Evolutionary conservation across 2,888 invertebrate species (phyloP).

Genomic region (Margaritifera margaritifera): DNA sequence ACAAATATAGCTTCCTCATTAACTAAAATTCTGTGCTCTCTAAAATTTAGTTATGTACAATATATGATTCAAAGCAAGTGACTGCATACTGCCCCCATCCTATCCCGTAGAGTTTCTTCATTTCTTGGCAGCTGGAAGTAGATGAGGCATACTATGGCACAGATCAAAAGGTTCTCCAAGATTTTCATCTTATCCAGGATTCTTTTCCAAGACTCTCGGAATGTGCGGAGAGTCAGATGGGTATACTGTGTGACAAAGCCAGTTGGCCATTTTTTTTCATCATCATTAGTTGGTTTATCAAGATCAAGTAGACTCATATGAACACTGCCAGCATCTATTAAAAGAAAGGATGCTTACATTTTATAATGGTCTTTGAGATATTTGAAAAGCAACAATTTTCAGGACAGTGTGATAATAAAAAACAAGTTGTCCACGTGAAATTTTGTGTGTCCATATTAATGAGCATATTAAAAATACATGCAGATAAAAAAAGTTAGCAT

Average conservation of each 20-base stretch:
- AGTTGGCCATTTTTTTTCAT: conserved; percentile 79
- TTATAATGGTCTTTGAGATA: neutral
- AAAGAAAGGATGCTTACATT: neutral
- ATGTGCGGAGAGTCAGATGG: conserved; percentile 82
- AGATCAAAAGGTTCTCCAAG: conserved; percentile 78
- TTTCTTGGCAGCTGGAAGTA: conserved; percentile 84
- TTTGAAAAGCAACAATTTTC: too few species aligned
- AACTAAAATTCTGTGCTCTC: too few species aligned
- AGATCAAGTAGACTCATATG: conserved; percentile 38
- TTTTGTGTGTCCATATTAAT: too few species aligned
- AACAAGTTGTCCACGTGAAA: too few species aligned
- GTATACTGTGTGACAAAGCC: conserved; percentile 83
- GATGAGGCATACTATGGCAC: conserved; percentile 81
- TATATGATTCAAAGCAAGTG: neutral
- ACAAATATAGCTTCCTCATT: too few species aligned
- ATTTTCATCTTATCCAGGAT: conserved; percentile 83
- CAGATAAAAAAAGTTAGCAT: too few species aligned
- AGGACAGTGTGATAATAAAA: too few species aligned
- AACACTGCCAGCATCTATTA: conserved; percentile 28
- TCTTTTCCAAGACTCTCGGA: conserved; percentile 78
- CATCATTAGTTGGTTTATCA: conserved; percentile 9
- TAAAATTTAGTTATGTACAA: too few species aligned
- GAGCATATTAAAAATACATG: too few species aligned
- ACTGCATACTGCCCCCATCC: conserved; percentile 79
- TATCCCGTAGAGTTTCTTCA: conserved; percentile 83